These are phyloP conservation scores for Trichacis sp. DNA, from an alignment of 2,888 invertebrate genomes.

Conservation along the genomic window DNA sequence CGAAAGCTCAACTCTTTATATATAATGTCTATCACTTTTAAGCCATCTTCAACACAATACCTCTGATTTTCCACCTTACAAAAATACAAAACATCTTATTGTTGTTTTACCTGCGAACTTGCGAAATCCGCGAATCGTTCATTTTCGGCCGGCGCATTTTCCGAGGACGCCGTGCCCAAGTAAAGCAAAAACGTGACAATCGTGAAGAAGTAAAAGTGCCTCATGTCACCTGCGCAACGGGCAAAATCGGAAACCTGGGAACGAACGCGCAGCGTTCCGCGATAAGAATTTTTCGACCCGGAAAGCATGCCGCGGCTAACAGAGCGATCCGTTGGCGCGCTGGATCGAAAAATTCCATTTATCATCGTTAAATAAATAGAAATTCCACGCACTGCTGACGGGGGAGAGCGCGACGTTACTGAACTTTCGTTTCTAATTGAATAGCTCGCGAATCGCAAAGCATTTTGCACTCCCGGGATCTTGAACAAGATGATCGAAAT, in stretches of 20 bases:
- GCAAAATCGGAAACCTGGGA: neutral
- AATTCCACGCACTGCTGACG: too few species aligned
- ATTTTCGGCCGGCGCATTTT: neutral
- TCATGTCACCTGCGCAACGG: neutral
- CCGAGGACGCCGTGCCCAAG: neutral
- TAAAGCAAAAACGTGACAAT: neutral
- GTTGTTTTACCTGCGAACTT: neutral
- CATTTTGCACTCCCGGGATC: too few species aligned
- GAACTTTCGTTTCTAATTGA: neutral
- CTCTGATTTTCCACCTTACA: too few species aligned
- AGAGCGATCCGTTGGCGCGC: too few species aligned
- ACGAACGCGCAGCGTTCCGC: neutral
- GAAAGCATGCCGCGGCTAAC: too few species aligned
- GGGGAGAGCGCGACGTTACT: neutral
- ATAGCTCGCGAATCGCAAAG: too few species aligned
- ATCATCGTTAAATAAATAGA: neutral
- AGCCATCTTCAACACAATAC: too few species aligned
- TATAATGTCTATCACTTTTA: too few species aligned
- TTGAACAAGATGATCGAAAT: too few species aligned
- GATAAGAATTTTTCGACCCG: constrained; percentile 2
- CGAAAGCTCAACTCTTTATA: too few species aligned
- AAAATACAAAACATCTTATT: too few species aligned
- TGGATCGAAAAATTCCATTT: too few species aligned
- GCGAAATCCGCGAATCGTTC: neutral
- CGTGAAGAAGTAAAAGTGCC: neutral